Conservation (phyloP, 2,113 vertebrate genomes). For the Delphinapterus leucas region DNA sequence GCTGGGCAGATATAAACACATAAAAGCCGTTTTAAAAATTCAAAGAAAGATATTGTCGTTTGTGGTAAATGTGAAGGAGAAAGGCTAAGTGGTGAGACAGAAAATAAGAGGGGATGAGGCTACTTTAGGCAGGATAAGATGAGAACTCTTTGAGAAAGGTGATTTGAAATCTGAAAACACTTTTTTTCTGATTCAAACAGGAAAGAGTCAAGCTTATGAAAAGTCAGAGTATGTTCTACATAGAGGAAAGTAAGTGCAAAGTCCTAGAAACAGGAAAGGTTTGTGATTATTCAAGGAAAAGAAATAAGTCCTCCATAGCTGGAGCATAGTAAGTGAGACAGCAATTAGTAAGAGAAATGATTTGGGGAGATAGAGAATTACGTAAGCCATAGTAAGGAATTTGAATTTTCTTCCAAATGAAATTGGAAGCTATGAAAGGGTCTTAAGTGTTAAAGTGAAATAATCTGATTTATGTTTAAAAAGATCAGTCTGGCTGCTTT, state of each 20-base stretch:
- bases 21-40: not conserved
- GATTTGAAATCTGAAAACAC: not conserved
- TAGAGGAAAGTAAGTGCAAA: not conserved
- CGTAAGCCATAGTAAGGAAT: not conserved
- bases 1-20: not conserved
- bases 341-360: not conserved
- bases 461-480: not conserved
- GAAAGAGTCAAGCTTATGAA: not conserved
- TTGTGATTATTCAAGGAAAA: not conserved
- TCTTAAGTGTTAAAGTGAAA: not conserved
- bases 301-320: not conserved
- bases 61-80: not conserved
- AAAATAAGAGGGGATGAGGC: not conserved
- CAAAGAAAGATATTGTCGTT: not conserved
- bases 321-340: not conserved
- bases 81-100: not conserved
- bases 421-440: not conserved
- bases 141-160: not conserved
- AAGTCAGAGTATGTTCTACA: not conserved
- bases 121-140: not conserved
- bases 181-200: not conserved
- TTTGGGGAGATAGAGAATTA: not conserved
- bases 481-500: not conserved
- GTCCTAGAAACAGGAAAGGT: not conserved
- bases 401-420: not conserved